Conservation (phyloP, 2,797 vertebrate genomes). For the Rhodeus uyekii region DNA sequence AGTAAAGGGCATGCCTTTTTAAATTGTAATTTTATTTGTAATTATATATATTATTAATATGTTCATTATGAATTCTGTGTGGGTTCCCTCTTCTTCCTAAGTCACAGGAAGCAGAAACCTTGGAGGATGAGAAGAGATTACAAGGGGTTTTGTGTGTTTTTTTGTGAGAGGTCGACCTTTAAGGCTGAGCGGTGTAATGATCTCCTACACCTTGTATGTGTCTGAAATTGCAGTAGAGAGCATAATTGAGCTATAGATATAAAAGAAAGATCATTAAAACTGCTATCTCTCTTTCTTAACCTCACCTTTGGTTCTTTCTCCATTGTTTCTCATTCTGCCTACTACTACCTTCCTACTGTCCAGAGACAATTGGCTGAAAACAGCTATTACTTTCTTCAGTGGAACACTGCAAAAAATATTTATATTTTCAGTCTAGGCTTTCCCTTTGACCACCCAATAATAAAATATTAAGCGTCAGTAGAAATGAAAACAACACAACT, state of each 20-base stretch:
- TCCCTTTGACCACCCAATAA: not conserved
- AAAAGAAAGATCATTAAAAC: conserved; percentile 36
- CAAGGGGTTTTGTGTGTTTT: conserved; percentile 26
- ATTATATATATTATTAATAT: not conserved
- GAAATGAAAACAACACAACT: not conserved
- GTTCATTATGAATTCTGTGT: conserved; percentile 17
- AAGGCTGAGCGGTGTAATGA: conserved; percentile 17
- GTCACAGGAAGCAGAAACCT: not conserved
- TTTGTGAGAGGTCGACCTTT: conserved; percentile 30
- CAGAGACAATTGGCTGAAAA: not conserved
- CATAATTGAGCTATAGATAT: conserved; percentile 37
- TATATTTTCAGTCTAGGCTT: not conserved
- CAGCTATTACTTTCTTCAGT: not conserved
- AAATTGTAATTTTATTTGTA: not conserved
- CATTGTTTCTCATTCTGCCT: not conserved
- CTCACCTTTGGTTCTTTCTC: not conserved
- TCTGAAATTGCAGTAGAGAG: conserved; percentile 17
- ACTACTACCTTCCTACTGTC: not conserved
- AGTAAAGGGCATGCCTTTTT: not conserved
- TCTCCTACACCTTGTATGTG: conserved; percentile 35
- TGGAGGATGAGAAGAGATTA: conserved; percentile 29
- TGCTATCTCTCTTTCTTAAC: conserved; percentile 3
- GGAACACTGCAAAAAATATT: not conserved
- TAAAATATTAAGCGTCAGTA: not conserved
- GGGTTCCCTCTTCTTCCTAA: conserved; percentile 9